Conservation (phyloP, 2,113 vertebrate genomes). For the Macquaria australasica region DNA sequence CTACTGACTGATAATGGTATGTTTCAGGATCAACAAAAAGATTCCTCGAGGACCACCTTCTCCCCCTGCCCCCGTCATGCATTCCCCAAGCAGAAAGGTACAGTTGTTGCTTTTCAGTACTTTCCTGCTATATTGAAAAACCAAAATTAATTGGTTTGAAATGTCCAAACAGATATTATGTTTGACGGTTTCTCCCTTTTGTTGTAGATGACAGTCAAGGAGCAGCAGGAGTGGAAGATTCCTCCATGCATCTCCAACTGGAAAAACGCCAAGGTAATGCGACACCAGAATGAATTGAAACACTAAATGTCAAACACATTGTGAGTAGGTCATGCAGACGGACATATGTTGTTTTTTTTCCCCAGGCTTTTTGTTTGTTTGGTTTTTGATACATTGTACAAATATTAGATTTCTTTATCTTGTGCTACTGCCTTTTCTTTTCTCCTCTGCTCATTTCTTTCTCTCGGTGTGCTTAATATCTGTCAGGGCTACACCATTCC, state of each 20-base stretch:
- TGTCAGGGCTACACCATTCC: constrained; percentile 98
- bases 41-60: constrained; percentile 97
- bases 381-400: neutral
- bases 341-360: neutral
- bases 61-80: constrained; percentile 98
- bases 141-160: neutral
- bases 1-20: neutral
- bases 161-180: neutral
- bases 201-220: constrained; percentile 97
- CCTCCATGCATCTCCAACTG: constrained; percentile 99
- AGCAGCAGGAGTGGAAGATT: constrained; percentile 99
- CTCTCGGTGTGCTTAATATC: constrained; percentile 21
- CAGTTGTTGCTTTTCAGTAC: neutral
- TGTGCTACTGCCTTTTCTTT: neutral
- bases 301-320: neutral
- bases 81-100: constrained; percentile 99
- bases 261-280: constrained; percentile 97
- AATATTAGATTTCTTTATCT: neutral
- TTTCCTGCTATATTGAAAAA: neutral
- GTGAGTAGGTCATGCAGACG: neutral
- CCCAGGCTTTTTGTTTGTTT: neutral
- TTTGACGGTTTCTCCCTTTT: constrained; percentile 12
- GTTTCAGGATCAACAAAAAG: constrained; percentile 97
- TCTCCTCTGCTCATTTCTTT: neutral
- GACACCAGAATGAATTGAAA: neutral